Base-by-base conservation (phyloP, 2,113 vertebrate species). In the Herpetotheres cachinnans region DNA sequence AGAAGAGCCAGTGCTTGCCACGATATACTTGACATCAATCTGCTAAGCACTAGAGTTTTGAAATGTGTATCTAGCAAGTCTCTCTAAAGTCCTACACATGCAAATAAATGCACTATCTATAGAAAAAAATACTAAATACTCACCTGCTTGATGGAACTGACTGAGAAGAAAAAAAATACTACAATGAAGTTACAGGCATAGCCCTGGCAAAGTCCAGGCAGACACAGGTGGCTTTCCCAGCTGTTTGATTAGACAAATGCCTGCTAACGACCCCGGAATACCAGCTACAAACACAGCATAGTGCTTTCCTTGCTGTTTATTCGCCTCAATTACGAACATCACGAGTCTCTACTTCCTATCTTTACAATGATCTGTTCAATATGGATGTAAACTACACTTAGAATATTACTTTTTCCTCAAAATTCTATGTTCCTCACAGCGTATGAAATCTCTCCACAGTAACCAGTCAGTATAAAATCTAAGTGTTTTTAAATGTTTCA, bases 401-500 rank as follows among this genome's bases (percentile, higher is more conserved):
- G 30, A 91, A 54, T 82, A 87, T 38, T 32, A 59, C 18, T 82
- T 95, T 93, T 85, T 44, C 47, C 30, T 85, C 74, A 91, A 73
- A 90, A 94, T 38, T 62, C 13, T 0, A 38, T 82, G 65, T 65
- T 94, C n/a, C 50, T 93, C 49, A 36, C 50, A 66, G 50, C 1
- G 0, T 44, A 90, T 85, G 89, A 91, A 94, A 62, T 58, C 71
- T 40, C 66, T 77, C 32, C 83, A 55, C 69, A 79, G 52, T n/a
- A 95, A 92, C 89, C 77, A 89, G 40, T 26, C 70, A 79, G n/a
- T 18, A 70, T 54, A 56, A 94, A 82, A 87, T 49, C 16, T 62
- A 73, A 94, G 90, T 62, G 58, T 27, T 95, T 95, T 87, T 72
- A 95, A 96, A 89, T 4, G 4, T 70, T 96, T 95, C 91, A 97